Evolutionary conservation across 2,888 invertebrate species (phyloP).

Genomic region (Caenorhabditis sinica): DNA sequence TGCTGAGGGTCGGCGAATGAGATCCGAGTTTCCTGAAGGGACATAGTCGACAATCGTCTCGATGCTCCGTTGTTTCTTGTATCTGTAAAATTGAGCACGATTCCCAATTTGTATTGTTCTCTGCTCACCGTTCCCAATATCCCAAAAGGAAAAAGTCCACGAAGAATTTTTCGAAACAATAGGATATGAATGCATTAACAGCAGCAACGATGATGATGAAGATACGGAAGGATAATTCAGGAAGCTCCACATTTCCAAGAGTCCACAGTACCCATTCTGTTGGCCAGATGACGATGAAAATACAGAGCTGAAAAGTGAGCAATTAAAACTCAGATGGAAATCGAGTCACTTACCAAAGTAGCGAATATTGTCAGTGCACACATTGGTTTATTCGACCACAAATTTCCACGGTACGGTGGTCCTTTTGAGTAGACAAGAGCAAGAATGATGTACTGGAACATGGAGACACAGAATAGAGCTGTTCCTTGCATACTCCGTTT

Average conservation of each 20-base stretch:
- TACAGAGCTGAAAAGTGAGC: constrained; percentile 41
- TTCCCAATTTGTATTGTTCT: background rate
- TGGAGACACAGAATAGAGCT: constrained; percentile 89
- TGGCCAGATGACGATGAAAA: constrained; percentile 53
- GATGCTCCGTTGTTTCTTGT: constrained; percentile 63
- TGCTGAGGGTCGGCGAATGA: constrained; percentile 16
- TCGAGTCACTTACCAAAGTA: constrained; percentile 62
- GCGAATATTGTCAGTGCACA: constrained; percentile 69
- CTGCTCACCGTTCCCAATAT: constrained; percentile 75
- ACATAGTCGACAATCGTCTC: constrained; percentile 55
- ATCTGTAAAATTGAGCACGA: constrained; percentile 21
- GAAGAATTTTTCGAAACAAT: constrained; percentile 76
- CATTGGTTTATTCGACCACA: constrained; percentile 65
- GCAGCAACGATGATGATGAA: constrained; percentile 52
- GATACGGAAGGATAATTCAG: constrained; percentile 39
- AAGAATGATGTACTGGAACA: constrained; percentile 89
- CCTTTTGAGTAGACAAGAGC: constrained; percentile 90
- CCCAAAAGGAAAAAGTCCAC: constrained; percentile 77
- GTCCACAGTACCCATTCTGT: constrained; percentile 5
- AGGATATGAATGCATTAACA: constrained; percentile 56
- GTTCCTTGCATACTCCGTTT: constrained; percentile 90
- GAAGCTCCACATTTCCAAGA: constrained; percentile 55
- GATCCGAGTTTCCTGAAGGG: constrained; percentile 26
- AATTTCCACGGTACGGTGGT: constrained; percentile 65
- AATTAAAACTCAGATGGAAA: background rate